Base-by-base conservation (phyloP, 2,113 vertebrate genomes). In the Anhinga anhinga region DNA sequence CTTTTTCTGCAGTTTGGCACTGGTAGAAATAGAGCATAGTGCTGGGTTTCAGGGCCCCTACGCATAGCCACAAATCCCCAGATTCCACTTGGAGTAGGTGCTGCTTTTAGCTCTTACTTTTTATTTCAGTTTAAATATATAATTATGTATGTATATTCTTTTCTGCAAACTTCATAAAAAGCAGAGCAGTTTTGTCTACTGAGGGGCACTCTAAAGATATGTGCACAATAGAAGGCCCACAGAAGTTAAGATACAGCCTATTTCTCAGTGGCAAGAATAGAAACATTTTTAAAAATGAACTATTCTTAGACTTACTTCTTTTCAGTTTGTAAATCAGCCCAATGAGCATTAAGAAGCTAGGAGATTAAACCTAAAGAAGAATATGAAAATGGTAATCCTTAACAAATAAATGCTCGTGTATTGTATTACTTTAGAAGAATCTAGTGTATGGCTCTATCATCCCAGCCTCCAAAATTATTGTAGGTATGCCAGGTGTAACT, bases 251-350 rank as follows among this genome's bases (percentile, higher is more conserved):
- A 30, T 80, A 30, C 71, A 94, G 32, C 52, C 74, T 91, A 5
- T 71, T 90, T 94, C 70, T 93, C 59, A 66, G 71, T 42, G 72
- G 19, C 53, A 95, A 66, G 90, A 93, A 92, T 77, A 92, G 95
- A 97, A 96, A 79, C 12, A 4, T 26, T 82, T 82, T 61, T 82
- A 52, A 94, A 81, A 86, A 21, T 47, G 14, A 70, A 7, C 53
- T 90, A 3, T 69, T 55, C 74, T 95, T 96, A 67, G 58, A 92
- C 42, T 79, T 30, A 85, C 38, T 86, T 87, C 76, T 91, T 83
- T 92, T 78, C 58, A 80, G 59, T 97, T 97, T 53, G 66, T 93
- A 55, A 50, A n/a, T 81, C 16, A 95, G 71, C 47, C 78, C 34
- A 85, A 29, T 93, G 36, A 63, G 29, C 27, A 23, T 40, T 50